Conservation (phyloP, 1,140 invertebrate genomes). For the Neodiprion virginianus region DNA sequence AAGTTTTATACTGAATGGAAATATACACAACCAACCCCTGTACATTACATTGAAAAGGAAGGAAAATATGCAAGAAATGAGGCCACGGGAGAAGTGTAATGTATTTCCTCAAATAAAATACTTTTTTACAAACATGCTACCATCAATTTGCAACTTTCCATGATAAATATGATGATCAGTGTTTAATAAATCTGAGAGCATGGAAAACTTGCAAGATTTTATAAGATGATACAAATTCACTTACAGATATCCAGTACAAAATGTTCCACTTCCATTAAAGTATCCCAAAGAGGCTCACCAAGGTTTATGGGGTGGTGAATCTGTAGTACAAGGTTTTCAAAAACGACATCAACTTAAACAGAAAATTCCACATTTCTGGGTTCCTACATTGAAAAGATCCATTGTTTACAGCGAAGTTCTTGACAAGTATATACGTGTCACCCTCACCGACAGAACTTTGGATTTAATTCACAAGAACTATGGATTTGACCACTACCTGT, state of each 20-base stretch:
- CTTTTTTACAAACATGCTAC: constrained; percentile 23
- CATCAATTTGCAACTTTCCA: constrained; percentile 21
- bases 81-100: constrained; percentile 74
- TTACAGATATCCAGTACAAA: constrained; percentile 72
- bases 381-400: constrained; percentile 77
- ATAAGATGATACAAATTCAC: constrained; percentile 24
- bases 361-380: constrained; percentile 84
- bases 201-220: constrained; percentile 13
- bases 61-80: constrained; percentile 78
- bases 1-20: constrained; percentile 91
- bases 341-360: constrained; percentile 68
- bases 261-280: constrained; percentile 78
- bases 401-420: constrained; percentile 95
- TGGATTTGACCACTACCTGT: constrained; percentile 95
- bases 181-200: background rate
- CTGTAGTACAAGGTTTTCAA: constrained; percentile 88
- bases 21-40: constrained; percentile 72
- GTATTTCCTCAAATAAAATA: constrained; percentile 12
- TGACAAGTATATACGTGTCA: constrained; percentile 81
- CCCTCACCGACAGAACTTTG: constrained; percentile 83
- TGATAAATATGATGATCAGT: constrained; percentile 31
- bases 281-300: constrained; percentile 82
- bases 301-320: constrained; percentile 97
- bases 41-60: constrained; percentile 84
- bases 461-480: constrained; percentile 86